Evolutionary conservation across 35 echinoderm and acorn worm species (phyloP), one percentile per base, ranked within the genome.

Genomic region (Stichopus chloronotus): DNA sequence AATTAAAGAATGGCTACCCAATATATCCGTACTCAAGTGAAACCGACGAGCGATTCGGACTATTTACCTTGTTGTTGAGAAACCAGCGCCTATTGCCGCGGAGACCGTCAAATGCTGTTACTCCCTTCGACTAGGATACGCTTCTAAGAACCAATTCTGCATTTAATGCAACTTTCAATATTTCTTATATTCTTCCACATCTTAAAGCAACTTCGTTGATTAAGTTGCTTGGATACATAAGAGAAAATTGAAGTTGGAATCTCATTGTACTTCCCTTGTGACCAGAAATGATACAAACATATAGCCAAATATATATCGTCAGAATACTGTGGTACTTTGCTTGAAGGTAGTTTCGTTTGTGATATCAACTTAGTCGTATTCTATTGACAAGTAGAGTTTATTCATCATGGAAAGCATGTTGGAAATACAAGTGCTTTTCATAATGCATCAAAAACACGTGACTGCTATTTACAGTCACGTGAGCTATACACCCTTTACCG

Each of bases 81-180:
- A 10, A 16, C 53, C 52, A 5, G 19, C 16, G 55, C 82, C 52
- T 85, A 59, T 84, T 84, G 56, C 81, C 21, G 9, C 55, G 82
- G 30, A 85, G 82, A 85, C 82, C 52, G 82, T 16, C 82, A 58
- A 85, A 85, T 85, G 56, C 25, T 85, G 82, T 85, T 58, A 85
- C 82, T 58, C 52, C 17, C 30, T 43, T 3, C 30, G 30, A 43
- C 30, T 43, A 43, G 30, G 82, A 85, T 56, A 20, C 58, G 56
- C 57, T 85, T 85, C 54, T 85, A 19, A 85, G 57, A 58, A 85
- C 12, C 9, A 56, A 53, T 85, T 85, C 82, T 85, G 82, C 58
- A 10, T 85, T 17, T 85, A 74, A 58, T 85, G 55, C 24, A 85
- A 58, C 55, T 58, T 85, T 0, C 30, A 43, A 43, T 43, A 43